Percentiles rank a stretch among this genome's conserved stretches.
phyloP scores from a whole-genome alignment of 2,888 invertebrate genomes.

The Noctua pronuba region DNA sequence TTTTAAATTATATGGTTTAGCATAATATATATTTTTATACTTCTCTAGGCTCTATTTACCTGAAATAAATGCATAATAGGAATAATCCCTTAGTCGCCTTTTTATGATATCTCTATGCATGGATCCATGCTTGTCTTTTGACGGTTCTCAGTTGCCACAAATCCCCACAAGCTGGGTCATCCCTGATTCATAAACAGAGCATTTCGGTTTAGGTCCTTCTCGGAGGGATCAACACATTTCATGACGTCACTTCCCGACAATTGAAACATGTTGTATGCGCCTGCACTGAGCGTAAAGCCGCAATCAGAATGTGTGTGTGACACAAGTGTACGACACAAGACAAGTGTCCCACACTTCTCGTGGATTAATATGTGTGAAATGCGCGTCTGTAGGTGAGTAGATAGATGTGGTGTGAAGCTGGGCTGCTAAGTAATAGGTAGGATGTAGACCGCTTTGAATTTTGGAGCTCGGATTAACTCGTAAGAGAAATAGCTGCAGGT shows the following conservation, averaged over 20 bases:
- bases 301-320: constrained; percentile 22
- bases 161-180: background rate
- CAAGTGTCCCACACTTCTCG: constrained; percentile 9
- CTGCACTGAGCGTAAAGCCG: constrained; percentile 19
- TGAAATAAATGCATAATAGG: background rate
- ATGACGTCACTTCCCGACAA: background rate
- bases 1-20: no score
- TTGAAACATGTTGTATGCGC: background rate
- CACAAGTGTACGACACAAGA: background rate
- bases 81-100: background rate
- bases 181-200: background rate
- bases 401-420: background rate
- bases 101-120: background rate
- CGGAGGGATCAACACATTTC: background rate
- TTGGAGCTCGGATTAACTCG: background rate
- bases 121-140: background rate
- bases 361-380: constrained; percentile 25
- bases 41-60: no score
- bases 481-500: background rate
- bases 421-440: background rate
- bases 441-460: background rate
- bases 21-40: no score
- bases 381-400: background rate
- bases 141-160: background rate
- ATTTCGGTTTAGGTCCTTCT: background rate